phyloP scores from a whole-genome alignment of 1,140 invertebrate species.

The Lepidurus packardi region DNA sequence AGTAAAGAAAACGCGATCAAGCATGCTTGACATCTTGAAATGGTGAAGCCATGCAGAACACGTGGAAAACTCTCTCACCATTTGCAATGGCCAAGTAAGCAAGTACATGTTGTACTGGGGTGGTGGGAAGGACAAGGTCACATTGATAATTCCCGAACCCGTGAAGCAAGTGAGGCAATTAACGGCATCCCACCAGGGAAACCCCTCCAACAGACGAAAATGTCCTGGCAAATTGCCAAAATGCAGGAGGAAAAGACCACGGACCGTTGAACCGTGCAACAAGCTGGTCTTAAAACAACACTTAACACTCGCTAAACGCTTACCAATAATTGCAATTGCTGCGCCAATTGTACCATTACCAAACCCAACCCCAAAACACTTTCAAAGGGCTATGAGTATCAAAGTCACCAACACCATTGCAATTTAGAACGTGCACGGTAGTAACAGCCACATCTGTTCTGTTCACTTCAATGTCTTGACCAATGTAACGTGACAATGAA shows the following conservation, averaged over 20 bases:
- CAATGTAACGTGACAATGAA: too few species aligned
- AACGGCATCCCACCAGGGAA: slow-evolving; percentile 8
- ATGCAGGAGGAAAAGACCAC: not conserved
- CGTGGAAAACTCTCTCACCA: not conserved
- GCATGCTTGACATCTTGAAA: too few species aligned
- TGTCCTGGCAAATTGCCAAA: not conserved
- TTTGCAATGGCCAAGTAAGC: not conserved
- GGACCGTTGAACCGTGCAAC: slow-evolving; percentile 1
- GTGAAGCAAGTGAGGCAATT: slow-evolving; percentile 19
- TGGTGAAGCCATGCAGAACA: not conserved
- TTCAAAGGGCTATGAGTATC: not conserved
- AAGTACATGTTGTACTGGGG: not conserved
- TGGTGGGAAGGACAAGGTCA: not conserved
- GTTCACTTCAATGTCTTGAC: not conserved
- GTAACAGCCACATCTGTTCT: not conserved
- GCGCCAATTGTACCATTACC: slow-evolving; percentile 1
- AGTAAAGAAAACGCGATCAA: too few species aligned
- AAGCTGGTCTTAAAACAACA: slow-evolving; percentile 19
- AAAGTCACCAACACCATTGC: not conserved
- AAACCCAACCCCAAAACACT: not conserved
- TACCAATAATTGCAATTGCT: not conserved
- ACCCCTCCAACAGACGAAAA: not conserved
- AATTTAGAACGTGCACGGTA: not conserved
- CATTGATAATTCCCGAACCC: not conserved
- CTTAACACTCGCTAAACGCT: not conserved